Base-by-base conservation (phyloP, 2,888 invertebrate genomes). In the Dasypogon diadema region DNA sequence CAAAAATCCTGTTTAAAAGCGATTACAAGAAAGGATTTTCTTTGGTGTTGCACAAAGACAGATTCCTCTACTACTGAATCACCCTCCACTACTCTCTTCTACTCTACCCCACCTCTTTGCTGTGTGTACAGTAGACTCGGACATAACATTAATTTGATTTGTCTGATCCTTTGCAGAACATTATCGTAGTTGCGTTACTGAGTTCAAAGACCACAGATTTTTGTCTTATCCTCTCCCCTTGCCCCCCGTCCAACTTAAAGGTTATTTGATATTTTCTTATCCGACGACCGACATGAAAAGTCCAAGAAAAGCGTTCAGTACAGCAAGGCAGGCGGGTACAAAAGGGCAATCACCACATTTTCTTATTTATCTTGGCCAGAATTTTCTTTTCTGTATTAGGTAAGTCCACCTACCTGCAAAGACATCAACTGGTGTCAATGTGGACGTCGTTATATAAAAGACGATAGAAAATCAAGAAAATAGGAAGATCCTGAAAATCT, bases 301-400 rank as follows among this genome's bases (percentile, higher is more conserved):
- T 24, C 18, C 12, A n/a, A 26, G 30, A 26, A 56, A n/a, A 56
- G 26, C n/a, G 3, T 12, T n/a, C 8, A 12, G 12, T 42, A 42
- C 2, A 56, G 30, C 14, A 56, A 14, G 30, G 3, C n/a, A 56
- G 30, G 24, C 10, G 14, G 14, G 56, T n/a, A 54, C 22, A 21
- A 56, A 75, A 75, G 72, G 73, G 72, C 72, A 76, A 76, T 76
- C 76, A 76, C 72, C 76, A 76, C 76, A 72, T 73, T 73, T 72
- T 76, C 73, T 51, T 63, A 76, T 76, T 72, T 76, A 48, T 60
- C 54, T 56, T 60, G n/a, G 26, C 30, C 24, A 56, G 14, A n/a
- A 26, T 56, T 26, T 56, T 56, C 56, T n/a, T 30, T n/a, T 26
- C 56, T 14, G 6, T 30, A 26, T 30, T 26, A n/a, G 26, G 14